Conservation (phyloP, 2,888 invertebrate genomes). For the Cephus pulcher region DNA sequence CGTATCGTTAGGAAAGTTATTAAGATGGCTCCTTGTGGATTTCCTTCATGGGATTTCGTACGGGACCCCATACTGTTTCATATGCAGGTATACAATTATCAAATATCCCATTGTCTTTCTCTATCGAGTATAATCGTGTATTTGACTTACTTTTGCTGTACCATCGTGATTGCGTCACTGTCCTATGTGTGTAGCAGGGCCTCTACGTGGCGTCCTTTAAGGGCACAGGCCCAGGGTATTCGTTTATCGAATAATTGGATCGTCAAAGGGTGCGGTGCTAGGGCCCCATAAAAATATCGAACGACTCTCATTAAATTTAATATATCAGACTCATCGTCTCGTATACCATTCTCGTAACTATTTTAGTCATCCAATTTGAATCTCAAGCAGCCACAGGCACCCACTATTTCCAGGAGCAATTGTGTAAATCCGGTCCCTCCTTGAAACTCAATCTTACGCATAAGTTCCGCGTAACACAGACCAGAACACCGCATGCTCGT, state of each 20-base stretch:
- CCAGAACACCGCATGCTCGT: neutral
- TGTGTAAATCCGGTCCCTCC: conserved; percentile 6
- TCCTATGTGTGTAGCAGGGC: neutral
- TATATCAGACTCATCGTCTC: neutral
- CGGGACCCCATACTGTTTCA: neutral
- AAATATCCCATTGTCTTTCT: neutral
- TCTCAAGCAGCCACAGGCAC: conserved; percentile 2
- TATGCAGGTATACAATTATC: neutral
- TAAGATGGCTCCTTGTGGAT: neutral
- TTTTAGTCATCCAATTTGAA: conserved; percentile 5
- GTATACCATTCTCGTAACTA: neutral
- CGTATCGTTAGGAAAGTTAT: neutral
- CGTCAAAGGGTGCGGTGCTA: neutral
- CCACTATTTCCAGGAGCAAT: conserved; percentile 5
- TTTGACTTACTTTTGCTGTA: neutral
- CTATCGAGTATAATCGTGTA: neutral
- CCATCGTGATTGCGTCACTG: neutral
- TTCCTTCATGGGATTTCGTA: neutral
- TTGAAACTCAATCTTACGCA: conserved; percentile 5
- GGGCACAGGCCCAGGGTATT: neutral
- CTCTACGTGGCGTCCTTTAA: neutral
- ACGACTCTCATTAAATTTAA: neutral
- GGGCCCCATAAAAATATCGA: neutral
- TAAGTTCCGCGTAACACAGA: conserved; percentile 1
- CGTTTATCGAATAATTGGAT: neutral